These are phyloP conservation scores for Sparidentex hasta DNA, from an alignment of 2,797 vertebrate species.

Conservation along the genomic window DNA sequence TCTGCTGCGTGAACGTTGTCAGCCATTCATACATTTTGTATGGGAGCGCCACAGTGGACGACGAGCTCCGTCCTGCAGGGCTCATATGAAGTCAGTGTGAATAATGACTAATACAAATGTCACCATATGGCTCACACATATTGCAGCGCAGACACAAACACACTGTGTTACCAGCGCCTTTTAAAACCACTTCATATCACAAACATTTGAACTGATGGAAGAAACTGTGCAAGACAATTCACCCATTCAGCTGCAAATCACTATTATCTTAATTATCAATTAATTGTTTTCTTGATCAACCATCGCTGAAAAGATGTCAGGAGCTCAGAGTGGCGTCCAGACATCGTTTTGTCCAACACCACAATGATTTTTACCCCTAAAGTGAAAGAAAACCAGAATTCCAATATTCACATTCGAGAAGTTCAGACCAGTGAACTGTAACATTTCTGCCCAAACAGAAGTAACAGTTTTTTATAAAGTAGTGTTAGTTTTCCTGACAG, in stretches of 20 bases:
- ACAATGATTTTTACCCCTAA: not conserved
- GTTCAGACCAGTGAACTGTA: not conserved
- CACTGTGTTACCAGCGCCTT: slow-evolving; percentile 2
- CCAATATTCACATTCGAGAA: not conserved
- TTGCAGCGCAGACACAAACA: not conserved
- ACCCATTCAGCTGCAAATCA: not conserved
- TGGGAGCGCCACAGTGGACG: slow-evolving; percentile 46
- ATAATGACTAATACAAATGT: slow-evolving; percentile 64
- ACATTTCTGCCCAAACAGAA: not conserved
- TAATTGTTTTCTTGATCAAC: slow-evolving; percentile 22
- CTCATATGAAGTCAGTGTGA: slow-evolving; percentile 54
- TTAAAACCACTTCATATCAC: not conserved
- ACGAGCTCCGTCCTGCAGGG: slow-evolving; percentile 42
- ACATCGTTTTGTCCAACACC: not conserved
- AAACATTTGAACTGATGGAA: not conserved
- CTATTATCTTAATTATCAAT: not conserved
- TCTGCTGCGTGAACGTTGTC: slow-evolving; percentile 45
- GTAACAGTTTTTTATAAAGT: too few species aligned
- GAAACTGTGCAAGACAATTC: not conserved
- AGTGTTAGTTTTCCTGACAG: too few species aligned
- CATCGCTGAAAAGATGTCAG: not conserved
- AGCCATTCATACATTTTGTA: slow-evolving; percentile 62
- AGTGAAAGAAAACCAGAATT: not conserved
- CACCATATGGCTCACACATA: slow-evolving; percentile 31
- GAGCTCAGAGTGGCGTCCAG: not conserved